Base-by-base conservation (phyloP, 2,113 vertebrate genomes). In the Eclectus roratus region DNA sequence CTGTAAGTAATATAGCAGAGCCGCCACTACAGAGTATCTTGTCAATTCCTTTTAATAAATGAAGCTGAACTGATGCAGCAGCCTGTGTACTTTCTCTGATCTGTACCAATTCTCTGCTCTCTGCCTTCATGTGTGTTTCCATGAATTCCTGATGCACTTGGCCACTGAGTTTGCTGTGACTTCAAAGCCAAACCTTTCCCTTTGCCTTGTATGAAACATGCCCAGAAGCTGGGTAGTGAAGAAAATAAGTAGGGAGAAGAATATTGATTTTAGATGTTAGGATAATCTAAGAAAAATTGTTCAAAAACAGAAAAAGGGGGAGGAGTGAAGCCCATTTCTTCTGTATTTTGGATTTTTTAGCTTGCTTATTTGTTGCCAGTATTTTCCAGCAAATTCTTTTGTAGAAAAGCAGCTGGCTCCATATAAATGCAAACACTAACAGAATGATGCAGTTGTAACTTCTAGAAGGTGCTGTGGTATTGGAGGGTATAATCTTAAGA, bases 101-200 rank as follows among this genome's bases (percentile, higher is more conserved):
- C 97, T 96, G 81, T 78, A 63, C 44, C 9, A 49, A 9, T 73
- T 88, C 95, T 96, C 95, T 63, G 37, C 80, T 95, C 88, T 72
- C 14, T 92, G 90, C 85, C 94, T 94, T 96, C 91, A 80, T 71
- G 31, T 94, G 95, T 87, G 47, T 91, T 96, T 94, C 89, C 11
- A 1, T 73, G 93, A 91, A 95, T 96, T 96, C 85, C 94, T 50
- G 89, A 70, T 78, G 88, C 86, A 87, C 73, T 97, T 94, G 95
- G 95, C 83, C 85, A 93, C 46, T 47, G 63, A 85, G 82, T 95
- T 96, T 88, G 91, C 96, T 56, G 65, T 35, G 72, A 97, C 94
- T 97, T 98, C 96, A 96, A 97, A 98, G 97, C 73, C 83, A 88
- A 94, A 84, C 69, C 80, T 96, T 90, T 92, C 28, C 17, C 83